Evolutionary conservation across 2,113 vertebrate genomes (phyloP).

Genomic region (Heptranchias perlo): DNA sequence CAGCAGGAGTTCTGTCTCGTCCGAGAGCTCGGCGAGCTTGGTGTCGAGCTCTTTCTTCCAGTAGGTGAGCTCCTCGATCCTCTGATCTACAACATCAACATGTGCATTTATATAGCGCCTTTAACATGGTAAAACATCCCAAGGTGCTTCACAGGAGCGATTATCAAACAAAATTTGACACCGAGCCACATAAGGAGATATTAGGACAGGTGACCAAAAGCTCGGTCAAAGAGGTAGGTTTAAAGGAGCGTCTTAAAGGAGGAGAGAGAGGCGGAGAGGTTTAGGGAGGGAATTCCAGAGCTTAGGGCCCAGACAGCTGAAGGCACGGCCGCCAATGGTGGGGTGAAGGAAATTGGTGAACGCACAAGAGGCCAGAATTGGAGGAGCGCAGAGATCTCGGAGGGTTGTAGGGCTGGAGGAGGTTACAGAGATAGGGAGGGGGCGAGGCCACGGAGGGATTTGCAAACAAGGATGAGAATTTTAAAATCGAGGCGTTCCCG

Average conservation of each 20-base stretch:
- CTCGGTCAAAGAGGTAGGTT: neutral
- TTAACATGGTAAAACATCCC: neutral
- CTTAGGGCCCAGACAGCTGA: neutral
- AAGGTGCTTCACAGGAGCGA: neutral
- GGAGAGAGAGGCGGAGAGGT: too few relatives aligned
- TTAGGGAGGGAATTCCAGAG: neutral
- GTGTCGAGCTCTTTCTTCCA: conserved; percentile 75
- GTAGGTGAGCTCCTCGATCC: conserved; percentile 72
- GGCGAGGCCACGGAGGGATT: neutral
- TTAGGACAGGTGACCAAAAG: neutral
- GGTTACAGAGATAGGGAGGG: neutral
- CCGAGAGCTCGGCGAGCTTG: conserved; percentile 69
- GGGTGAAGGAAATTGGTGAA: neutral
- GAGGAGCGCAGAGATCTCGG: too few relatives aligned
- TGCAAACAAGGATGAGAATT: neutral
- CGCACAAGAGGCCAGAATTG: too few relatives aligned
- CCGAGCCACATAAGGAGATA: neutral
- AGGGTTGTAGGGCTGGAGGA: too few relatives aligned
- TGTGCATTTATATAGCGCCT: neutral
- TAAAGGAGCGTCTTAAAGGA: too few relatives aligned
- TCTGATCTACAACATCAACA: conserved; percentile 64
- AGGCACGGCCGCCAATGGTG: neutral
- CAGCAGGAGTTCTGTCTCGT: conserved; percentile 64
- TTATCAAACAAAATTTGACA: neutral
- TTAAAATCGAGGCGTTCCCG: neutral